Conservation (phyloP, 2,113 vertebrate species). For the Notothenia coriiceps region DNA sequence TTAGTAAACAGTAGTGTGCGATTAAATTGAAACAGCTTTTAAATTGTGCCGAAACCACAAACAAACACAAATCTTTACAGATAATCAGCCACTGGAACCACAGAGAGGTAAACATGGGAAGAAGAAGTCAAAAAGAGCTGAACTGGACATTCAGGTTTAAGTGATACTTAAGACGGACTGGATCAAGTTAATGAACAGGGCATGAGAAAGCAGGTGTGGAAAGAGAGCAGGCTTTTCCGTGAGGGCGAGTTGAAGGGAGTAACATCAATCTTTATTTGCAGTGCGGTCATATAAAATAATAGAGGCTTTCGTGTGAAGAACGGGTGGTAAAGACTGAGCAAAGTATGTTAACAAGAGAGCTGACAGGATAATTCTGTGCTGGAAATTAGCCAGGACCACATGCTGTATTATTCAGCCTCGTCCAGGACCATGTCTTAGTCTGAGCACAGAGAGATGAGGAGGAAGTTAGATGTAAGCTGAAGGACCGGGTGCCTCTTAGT, state of each 20-base stretch:
- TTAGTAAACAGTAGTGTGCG: neutral
- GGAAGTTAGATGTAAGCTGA: neutral
- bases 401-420: neutral
- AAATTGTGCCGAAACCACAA: neutral
- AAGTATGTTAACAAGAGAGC: no score
- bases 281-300: neutral
- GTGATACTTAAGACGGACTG: neutral
- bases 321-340: neutral
- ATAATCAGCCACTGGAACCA: neutral
- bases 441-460: neutral
- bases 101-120: slow-evolving; percentile 4
- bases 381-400: neutral
- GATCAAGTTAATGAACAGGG: neutral
- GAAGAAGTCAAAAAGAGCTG: neutral
- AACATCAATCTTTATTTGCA: slow-evolving; percentile 20
- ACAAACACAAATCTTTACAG: slow-evolving; percentile 1
- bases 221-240: neutral
- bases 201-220: neutral
- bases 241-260: neutral
- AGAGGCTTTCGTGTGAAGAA: neutral
- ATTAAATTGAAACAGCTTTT: no score
- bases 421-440: neutral
- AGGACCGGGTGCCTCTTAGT: neutral
- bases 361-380: neutral
- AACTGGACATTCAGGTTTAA: neutral